phyloP scores from a whole-genome alignment of 2,888 invertebrate genomes.

The Callimorpha dominula region DNA sequence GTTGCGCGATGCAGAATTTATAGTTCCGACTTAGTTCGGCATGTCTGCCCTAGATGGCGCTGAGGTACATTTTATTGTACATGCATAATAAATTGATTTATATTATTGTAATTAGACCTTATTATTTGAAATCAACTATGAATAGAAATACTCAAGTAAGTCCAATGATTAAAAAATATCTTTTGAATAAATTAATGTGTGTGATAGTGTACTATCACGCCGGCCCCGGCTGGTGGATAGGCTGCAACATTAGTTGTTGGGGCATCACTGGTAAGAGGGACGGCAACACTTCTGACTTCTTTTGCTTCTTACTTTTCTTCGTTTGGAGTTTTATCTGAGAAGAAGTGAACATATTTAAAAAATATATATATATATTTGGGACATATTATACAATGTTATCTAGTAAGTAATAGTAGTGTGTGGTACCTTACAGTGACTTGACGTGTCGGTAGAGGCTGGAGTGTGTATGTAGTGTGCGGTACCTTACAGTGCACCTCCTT shows the following conservation, averaged over 20 bases:
- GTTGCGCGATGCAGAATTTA: background rate
- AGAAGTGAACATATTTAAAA: constrained; percentile 7
- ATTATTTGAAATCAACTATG: background rate
- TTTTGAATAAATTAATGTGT: background rate
- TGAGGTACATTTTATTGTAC: background rate
- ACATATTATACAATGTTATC: too few relatives aligned
- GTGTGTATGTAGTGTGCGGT: too few relatives aligned
- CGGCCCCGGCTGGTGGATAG: background rate
- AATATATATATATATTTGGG: background rate
- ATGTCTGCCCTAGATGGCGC: background rate
- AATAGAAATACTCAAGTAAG: too few relatives aligned
- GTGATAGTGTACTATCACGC: background rate
- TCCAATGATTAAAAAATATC: too few relatives aligned
- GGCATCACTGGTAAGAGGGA: constrained; percentile 23
- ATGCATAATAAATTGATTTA: background rate
- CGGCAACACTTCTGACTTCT: constrained; percentile 49
- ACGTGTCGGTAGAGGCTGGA: too few relatives aligned
- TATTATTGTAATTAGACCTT: background rate
- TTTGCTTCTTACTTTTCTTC: constrained; percentile 63
- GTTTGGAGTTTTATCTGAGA: constrained; percentile 69
- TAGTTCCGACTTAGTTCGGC: background rate
- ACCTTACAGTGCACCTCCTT: too few relatives aligned
- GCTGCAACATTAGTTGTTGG: constrained; percentile 3
- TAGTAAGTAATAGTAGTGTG: too few relatives aligned
- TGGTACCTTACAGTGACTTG: too few relatives aligned